These are phyloP conservation scores for Mesocentrotus franciscanus DNA, from an alignment of 53 echinoderm and acorn worm genomes.

Conservation along the genomic window DNA sequence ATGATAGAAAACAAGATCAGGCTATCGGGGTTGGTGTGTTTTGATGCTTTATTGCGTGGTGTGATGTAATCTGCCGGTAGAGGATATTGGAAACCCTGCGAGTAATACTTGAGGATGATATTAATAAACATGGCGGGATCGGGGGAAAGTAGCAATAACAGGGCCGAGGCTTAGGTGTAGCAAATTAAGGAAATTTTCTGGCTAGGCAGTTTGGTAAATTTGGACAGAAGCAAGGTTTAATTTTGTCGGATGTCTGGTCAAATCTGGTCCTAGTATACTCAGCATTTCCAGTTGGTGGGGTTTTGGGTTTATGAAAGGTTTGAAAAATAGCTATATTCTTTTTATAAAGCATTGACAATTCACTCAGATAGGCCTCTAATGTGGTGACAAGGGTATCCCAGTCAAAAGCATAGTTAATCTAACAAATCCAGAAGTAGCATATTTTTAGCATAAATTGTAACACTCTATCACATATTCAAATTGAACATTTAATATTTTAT, in stretches of 20 bases:
- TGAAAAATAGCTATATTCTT: not conserved
- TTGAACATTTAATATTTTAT: no score
- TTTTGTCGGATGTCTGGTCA: not conserved
- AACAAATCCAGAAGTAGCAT: not conserved
- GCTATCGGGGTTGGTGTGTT: not conserved
- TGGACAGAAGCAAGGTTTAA: not conserved
- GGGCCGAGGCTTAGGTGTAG: not conserved
- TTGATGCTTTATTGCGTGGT: conserved; percentile 3
- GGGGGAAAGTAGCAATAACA: conserved; percentile 3
- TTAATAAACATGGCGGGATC: not conserved
- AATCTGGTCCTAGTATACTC: not conserved
- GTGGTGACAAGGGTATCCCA: not conserved
- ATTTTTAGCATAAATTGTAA: no score
- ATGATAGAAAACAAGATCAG: not conserved
- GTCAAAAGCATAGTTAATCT: not conserved
- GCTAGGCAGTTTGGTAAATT: not conserved
- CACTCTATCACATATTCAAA: no score
- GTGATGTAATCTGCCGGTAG: conserved; percentile 17
- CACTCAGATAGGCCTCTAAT: not conserved
- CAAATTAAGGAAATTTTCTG: not conserved
- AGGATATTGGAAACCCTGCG: not conserved
- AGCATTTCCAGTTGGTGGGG: no score
- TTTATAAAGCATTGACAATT: not conserved
- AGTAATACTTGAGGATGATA: conserved; percentile 16
- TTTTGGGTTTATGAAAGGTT: not conserved